These are phyloP conservation scores for Ibidorhyncha struthersii DNA, from an alignment of 2,113 vertebrate species.

Conservation along the genomic window DNA sequence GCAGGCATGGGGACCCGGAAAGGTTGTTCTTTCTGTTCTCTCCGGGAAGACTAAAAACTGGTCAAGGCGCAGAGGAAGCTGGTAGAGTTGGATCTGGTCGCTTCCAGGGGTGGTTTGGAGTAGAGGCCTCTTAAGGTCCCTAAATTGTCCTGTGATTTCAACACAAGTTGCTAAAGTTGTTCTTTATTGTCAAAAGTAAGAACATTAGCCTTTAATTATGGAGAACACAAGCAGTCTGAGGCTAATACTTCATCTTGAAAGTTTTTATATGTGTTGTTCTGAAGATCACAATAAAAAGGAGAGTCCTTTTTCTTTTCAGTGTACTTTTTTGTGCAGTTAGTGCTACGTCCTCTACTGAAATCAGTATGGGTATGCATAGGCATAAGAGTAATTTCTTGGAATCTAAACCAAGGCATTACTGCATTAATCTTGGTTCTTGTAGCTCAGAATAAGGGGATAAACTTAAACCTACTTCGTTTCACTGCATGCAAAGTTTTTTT, in stretches of 20 bases:
- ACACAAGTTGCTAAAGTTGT: neutral
- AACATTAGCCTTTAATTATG: neutral
- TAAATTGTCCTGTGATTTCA: neutral
- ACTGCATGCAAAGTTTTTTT: neutral
- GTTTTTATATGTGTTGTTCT: neutral
- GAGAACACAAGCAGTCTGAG: fast-evolving
- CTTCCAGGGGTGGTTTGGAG: neutral
- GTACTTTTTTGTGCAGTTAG: neutral
- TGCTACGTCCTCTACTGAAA: neutral
- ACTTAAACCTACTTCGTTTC: neutral
- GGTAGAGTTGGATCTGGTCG: fast-evolving
- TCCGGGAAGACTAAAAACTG: neutral
- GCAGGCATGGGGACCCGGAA: fast-evolving
- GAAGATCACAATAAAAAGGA: neutral
- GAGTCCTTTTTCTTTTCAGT: neutral
- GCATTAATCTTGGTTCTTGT: neutral
- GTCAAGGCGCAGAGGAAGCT: too few species aligned
- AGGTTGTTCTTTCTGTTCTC: fast-evolving
- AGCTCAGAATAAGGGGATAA: neutral
- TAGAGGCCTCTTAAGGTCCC: neutral
- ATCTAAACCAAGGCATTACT: neutral
- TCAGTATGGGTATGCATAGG: neutral
- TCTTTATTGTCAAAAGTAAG: neutral
- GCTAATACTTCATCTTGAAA: neutral
- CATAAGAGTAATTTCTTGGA: neutral